Percentiles rank a stretch among this genome's conserved stretches.
phyloP scores from a whole-genome alignment of 2,888 invertebrate genomes.

The Tenthredo notha region DNA sequence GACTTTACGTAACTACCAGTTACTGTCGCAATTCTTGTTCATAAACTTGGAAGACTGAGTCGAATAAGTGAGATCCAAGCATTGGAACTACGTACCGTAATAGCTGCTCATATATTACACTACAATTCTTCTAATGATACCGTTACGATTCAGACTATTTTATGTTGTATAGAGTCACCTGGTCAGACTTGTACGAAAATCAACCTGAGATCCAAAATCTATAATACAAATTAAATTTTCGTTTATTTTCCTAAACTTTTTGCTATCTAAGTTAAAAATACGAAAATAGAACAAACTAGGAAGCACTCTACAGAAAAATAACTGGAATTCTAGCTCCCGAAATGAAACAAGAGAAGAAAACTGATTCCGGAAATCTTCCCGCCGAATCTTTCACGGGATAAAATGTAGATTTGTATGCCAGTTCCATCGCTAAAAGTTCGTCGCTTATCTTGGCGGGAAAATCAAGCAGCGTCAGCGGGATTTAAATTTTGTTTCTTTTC shows the following conservation, averaged over 20 bases:
- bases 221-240: not conserved
- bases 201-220: not conserved
- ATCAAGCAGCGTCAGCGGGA: not conserved
- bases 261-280: not conserved
- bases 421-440: slow-evolving; percentile 15
- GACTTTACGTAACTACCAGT: slow-evolving; percentile 27
- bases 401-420: slow-evolving; percentile 22
- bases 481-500: not conserved
- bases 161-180: not conserved
- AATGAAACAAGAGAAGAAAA: not conserved
- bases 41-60: slow-evolving; percentile 49
- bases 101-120: slow-evolving; percentile 12
- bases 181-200: not conserved
- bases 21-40: slow-evolving; percentile 38
- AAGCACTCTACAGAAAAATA: not conserved
- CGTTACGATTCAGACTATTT: slow-evolving; percentile 5
- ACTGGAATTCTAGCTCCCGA: not conserved
- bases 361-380: slow-evolving; percentile 5
- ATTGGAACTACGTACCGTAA: slow-evolving; percentile 51
- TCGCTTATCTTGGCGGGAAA: slow-evolving; percentile 39
- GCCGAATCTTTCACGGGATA: slow-evolving; percentile 18
- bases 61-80: slow-evolving; percentile 48
- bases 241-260: not conserved
- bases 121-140: slow-evolving; percentile 28
- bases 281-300: not conserved